A percentile compares a stretch with the other conserved stretches of the same genome.
phyloP scores from a whole-genome alignment of 2,888 invertebrate genomes.

The Leptopilina syphax region DNA sequence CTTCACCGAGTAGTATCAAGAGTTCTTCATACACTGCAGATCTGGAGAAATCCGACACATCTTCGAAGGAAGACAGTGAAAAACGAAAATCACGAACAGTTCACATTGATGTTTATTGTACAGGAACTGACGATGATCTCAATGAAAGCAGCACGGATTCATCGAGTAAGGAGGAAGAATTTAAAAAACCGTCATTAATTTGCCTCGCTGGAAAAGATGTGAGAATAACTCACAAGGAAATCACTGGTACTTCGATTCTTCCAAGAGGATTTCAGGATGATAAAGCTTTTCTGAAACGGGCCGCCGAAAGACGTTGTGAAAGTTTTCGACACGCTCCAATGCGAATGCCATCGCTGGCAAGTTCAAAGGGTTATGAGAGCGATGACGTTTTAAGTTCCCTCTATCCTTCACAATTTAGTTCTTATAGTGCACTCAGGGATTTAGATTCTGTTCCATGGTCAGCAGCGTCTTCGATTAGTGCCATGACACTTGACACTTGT shows the following conservation, averaged over 20 bases:
- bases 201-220: slow-evolving; percentile 81
- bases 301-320: slow-evolving; percentile 61
- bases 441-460: slow-evolving; percentile 79
- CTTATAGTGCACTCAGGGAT: slow-evolving; percentile 80
- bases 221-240: slow-evolving; percentile 80
- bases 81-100: slow-evolving; percentile 81
- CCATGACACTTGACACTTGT: slow-evolving; percentile 75
- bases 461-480: slow-evolving; percentile 77
- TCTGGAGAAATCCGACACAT: slow-evolving; percentile 52
- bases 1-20: slow-evolving; percentile 55
- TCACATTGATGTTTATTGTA: slow-evolving; percentile 87
- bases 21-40: slow-evolving; percentile 51
- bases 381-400: slow-evolving; percentile 80
- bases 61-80: slow-evolving; percentile 61
- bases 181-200: slow-evolving; percentile 81
- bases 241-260: slow-evolving; percentile 73
- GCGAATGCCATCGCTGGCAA: slow-evolving; percentile 68
- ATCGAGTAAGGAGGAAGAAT: slow-evolving; percentile 73
- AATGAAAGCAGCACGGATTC: slow-evolving; percentile 70
- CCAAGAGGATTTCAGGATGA: slow-evolving; percentile 76
- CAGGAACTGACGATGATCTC: slow-evolving; percentile 79
- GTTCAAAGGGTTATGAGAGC: slow-evolving; percentile 70
- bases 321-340: slow-evolving; percentile 64
- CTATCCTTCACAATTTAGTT: slow-evolving; percentile 82
- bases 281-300: slow-evolving; percentile 66